Evolutionary conservation across 35 echinoderm and acorn worm genomes (phyloP).

Genomic region (Nesometra sesokonis): DNA sequence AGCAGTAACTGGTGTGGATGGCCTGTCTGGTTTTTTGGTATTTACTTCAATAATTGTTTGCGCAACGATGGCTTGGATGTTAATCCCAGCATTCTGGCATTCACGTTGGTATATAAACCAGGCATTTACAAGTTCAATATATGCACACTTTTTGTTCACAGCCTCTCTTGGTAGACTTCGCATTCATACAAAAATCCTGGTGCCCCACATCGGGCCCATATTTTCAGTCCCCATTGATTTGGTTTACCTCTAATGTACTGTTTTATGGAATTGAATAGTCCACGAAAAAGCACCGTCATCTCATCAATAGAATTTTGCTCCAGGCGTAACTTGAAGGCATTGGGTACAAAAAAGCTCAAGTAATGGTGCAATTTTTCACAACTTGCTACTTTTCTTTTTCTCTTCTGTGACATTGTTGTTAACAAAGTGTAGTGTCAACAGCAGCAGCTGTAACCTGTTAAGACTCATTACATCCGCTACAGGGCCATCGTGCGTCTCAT

Average conservation of each 20-base stretch:
- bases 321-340: background rate
- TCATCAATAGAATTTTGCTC: conserved; percentile 17
- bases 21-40: too few relatives aligned
- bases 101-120: too few relatives aligned
- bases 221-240: conserved; percentile 19
- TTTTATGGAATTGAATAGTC: conserved; percentile 2
- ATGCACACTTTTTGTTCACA: too few relatives aligned
- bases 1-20: too few relatives aligned
- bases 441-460: conserved; percentile 10
- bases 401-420: conserved; percentile 27
- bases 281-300: conserved; percentile 26
- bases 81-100: too few relatives aligned
- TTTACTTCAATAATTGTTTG: too few relatives aligned
- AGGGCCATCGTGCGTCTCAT: conserved; percentile 1
- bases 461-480: conserved; percentile 19
- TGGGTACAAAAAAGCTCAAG: background rate
- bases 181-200: conserved; percentile 20
- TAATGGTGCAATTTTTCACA: conserved; percentile 13
- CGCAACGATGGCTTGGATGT: too few relatives aligned
- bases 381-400: conserved; percentile 12
- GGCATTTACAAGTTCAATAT: too few relatives aligned
- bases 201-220: conserved; percentile 6
- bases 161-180: conserved; percentile 26
- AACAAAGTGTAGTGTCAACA: background rate
- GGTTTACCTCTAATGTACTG: conserved; percentile 5